phyloP scores from a whole-genome alignment of 1,140 invertebrate species.

The Neodiprion lecontei region DNA sequence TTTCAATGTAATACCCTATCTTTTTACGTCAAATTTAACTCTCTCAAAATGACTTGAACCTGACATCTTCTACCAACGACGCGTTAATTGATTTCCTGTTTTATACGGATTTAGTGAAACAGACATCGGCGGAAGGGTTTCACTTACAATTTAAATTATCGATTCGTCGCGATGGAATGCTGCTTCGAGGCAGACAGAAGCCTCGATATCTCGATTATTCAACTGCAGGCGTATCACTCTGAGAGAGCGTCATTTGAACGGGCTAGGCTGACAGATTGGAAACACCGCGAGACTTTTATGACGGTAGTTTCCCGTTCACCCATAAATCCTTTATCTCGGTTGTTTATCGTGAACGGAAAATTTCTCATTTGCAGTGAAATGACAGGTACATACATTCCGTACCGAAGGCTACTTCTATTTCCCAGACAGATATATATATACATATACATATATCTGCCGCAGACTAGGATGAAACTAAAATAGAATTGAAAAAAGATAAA shows the following conservation, averaged over 20 bases:
- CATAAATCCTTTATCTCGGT: conserved; percentile 45
- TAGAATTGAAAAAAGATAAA: too few relatives aligned
- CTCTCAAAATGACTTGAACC: too few relatives aligned
- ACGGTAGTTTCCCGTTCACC: conserved; percentile 34
- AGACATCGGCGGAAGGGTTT: too few relatives aligned
- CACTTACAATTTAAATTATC: background rate
- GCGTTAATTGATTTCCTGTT: too few relatives aligned
- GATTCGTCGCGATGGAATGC: background rate
- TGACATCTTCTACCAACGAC: too few relatives aligned
- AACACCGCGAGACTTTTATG: conserved; percentile 48
- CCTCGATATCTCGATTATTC: conserved; percentile 5
- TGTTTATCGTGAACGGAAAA: conserved; percentile 38
- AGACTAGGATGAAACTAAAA: too few relatives aligned
- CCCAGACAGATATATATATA: too few relatives aligned
- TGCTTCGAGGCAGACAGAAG: background rate
- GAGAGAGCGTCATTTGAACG: background rate
- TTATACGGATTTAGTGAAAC: too few relatives aligned
- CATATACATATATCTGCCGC: too few relatives aligned
- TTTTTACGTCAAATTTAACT: too few relatives aligned
- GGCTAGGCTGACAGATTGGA: conserved; percentile 43
- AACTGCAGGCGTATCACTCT: background rate
- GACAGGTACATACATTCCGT: conserved; percentile 17
- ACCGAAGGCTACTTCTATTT: too few relatives aligned
- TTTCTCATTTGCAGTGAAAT: conserved; percentile 48
- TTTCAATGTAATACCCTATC: too few relatives aligned